These are phyloP conservation scores for Centrocercus urophasianus DNA, from an alignment of 2,113 vertebrate species.

Conservation along the genomic window DNA sequence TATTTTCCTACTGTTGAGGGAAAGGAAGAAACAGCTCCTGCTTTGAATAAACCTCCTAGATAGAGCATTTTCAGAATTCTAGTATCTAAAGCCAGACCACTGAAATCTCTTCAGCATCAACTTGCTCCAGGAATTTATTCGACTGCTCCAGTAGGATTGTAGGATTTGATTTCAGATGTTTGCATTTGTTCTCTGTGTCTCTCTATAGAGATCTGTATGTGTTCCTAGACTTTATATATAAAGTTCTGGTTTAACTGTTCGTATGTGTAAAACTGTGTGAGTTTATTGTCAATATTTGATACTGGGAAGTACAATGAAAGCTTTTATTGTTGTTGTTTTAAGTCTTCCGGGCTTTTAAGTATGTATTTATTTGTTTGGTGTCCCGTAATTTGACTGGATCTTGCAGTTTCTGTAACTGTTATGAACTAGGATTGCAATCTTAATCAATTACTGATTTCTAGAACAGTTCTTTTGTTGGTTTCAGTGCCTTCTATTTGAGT, in stretches of 20 bases:
- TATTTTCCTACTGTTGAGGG: constrained; percentile 24
- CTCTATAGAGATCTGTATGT: background rate
- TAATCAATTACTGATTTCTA: constrained; percentile 26
- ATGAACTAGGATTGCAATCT: constrained; percentile 38
- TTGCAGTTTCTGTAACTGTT: constrained; percentile 32
- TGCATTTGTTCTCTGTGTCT: background rate
- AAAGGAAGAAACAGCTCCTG: background rate
- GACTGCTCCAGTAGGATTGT: background rate
- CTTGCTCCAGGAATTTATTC: constrained; percentile 17
- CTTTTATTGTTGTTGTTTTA: background rate
- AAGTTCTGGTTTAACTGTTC: background rate
- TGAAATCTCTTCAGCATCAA: constrained; percentile 6
- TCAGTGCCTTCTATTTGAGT: background rate
- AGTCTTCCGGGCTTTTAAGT: background rate
- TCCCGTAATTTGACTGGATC: background rate
- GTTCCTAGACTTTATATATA: background rate
- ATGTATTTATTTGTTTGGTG: background rate
- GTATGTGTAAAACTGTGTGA: background rate
- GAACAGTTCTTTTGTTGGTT: background rate
- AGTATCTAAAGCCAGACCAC: background rate
- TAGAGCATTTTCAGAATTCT: constrained; percentile 18
- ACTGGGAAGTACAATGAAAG: background rate
- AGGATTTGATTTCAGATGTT: constrained; percentile 25
- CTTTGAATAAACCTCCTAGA: constrained; percentile 15
- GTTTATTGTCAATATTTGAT: background rate